Conservation (phyloP, 2,113 vertebrate species). For the Ovibos moschatus region DNA sequence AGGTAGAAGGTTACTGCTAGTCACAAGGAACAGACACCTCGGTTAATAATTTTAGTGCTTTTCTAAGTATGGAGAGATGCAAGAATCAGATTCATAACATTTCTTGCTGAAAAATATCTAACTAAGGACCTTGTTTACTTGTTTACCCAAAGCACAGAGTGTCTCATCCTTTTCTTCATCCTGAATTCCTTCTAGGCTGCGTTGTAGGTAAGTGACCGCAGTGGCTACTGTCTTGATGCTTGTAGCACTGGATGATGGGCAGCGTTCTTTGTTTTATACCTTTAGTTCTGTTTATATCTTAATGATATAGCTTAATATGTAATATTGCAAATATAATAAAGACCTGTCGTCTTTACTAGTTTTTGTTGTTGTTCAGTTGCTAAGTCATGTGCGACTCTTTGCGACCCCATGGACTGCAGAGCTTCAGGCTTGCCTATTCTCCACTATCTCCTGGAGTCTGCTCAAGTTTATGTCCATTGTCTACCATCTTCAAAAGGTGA, state of each 20-base stretch:
- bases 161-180: background rate
- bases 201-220: fast-evolving
- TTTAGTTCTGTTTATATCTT: background rate
- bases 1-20: background rate
- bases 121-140: background rate
- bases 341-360: background rate
- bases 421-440: background rate
- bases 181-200: background rate
- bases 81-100: background rate
- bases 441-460: fast-evolving
- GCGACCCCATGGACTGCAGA: background rate
- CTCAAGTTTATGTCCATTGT: background rate
- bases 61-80: background rate
- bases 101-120: background rate
- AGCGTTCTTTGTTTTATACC: background rate
- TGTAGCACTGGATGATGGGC: background rate
- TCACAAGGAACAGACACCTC: no score
- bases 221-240: background rate
- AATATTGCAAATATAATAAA: background rate
- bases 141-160: background rate
- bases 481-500: background rate
- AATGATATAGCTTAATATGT: background rate
- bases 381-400: background rate
- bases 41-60: background rate
- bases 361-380: background rate